phyloP scores from a whole-genome alignment of 23 tunicate genomes.

The Clavelina lepadiformis region DNA sequence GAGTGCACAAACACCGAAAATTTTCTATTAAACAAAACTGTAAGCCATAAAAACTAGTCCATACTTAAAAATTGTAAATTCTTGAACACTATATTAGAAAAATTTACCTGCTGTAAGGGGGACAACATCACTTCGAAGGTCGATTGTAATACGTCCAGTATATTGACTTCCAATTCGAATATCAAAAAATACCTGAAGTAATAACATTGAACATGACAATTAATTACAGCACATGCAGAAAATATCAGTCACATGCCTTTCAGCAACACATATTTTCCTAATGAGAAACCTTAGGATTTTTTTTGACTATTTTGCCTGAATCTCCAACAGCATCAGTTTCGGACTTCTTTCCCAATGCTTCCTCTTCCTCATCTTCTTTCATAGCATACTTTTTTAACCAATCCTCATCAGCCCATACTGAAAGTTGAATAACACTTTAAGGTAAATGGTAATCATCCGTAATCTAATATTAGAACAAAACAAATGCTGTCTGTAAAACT shows the following conservation, averaged over 20 bases:
- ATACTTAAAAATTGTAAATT: not conserved
- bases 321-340: constrained; percentile 10
- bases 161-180: constrained; percentile 87
- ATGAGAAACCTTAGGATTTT: constrained; percentile 56
- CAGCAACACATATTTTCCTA: not conserved
- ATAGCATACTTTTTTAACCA: constrained; percentile 98
- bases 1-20: constrained; percentile 85
- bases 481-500: not conserved
- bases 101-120: constrained; percentile 78
- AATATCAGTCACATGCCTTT: not conserved
- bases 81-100: not conserved
- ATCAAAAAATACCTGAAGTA: constrained; percentile 73
- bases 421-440: not conserved
- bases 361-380: constrained; percentile 68
- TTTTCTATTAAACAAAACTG: constrained; percentile 28
- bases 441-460: not conserved
- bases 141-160: constrained; percentile 86
- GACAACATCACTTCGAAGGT: constrained; percentile 83
- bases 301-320: constrained; percentile 22
- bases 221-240: not conserved
- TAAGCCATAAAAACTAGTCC: not conserved
- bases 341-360: constrained; percentile 16
- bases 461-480: not conserved
- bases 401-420: constrained; percentile 99
- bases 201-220: not conserved